phyloP scores from a whole-genome alignment of 2,113 vertebrate genomes.

The Aplodontia rufa region DNA sequence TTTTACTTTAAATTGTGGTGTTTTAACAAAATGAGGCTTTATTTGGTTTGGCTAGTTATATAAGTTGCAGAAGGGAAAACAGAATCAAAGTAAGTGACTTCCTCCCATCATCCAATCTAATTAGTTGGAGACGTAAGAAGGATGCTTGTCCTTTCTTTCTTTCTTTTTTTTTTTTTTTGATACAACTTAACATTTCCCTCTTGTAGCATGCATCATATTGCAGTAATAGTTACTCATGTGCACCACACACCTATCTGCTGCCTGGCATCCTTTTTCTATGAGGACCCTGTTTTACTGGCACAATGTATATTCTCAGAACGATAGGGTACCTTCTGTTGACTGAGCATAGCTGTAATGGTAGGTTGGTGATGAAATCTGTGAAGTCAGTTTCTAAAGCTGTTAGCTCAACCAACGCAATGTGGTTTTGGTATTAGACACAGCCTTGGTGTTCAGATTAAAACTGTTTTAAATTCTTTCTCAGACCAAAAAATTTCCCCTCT shows the following conservation, averaged over 20 bases:
- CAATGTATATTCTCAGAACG: not conserved
- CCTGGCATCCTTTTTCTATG: not conserved
- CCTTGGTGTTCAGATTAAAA: not conserved
- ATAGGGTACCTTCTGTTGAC: not conserved
- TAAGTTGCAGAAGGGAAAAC: not conserved
- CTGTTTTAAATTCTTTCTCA: not conserved
- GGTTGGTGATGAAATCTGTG: not conserved
- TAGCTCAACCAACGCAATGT: not conserved
- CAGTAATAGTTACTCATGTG: not conserved
- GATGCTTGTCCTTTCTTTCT: not conserved
- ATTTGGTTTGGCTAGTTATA: constrained; percentile 47
- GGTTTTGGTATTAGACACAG: not conserved
- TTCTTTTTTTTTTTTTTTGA: not conserved
- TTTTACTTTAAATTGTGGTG: constrained; percentile 11
- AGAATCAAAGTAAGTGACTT: not conserved
- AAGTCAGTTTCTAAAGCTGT: not conserved
- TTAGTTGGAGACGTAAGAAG: constrained; percentile 11
- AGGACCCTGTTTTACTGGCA: not conserved
- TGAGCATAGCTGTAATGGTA: not conserved
- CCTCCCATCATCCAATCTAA: not conserved
- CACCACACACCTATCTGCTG: not conserved
- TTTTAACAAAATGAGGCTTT: not conserved
- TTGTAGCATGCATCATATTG: not conserved
- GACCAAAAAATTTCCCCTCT: not conserved
- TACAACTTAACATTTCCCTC: not conserved